Conservation (phyloP, 2,888 invertebrate species). For the Phengaris arion region DNA sequence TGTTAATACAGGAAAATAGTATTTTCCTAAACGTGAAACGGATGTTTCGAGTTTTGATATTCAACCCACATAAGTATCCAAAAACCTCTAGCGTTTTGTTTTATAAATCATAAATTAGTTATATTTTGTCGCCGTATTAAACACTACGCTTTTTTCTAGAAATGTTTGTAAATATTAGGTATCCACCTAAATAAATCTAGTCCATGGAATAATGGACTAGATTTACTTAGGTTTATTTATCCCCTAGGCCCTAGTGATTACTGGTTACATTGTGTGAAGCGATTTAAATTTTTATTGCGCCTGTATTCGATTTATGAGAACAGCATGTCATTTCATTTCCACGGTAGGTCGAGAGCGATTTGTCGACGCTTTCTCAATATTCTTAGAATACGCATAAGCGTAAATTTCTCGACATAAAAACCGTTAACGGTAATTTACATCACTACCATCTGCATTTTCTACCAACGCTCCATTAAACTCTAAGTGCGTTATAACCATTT, state of each 20-base stretch:
- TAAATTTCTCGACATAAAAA: slow-evolving; percentile 21
- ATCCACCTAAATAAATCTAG: not conserved
- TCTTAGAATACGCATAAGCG: slow-evolving; percentile 26
- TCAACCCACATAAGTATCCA: no score
- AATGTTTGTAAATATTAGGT: no score
- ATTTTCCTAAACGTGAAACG: no score
- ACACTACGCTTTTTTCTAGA: no score
- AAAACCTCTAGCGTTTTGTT: no score
- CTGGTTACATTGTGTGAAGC: not conserved
- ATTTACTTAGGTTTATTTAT: no score
- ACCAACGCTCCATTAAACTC: slow-evolving; percentile 28
- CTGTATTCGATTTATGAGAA: not conserved
- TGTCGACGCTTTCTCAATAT: slow-evolving; percentile 22
- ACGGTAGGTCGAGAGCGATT: slow-evolving; percentile 26
- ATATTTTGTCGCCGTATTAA: no score
- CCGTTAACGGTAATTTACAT: slow-evolving; percentile 27
- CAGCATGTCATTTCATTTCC: slow-evolving; percentile 26
- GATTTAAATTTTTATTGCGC: not conserved
- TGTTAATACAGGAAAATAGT: no score
- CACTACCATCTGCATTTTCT: slow-evolving; percentile 25
- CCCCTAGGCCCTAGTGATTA: not conserved
- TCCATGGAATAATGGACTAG: not conserved
- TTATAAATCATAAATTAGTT: no score
- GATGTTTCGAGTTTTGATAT: no score
- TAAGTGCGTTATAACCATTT: slow-evolving; percentile 28